A percentile compares a stretch with the other conserved stretches of the same genome.
These are phyloP conservation scores for Elysia chlorotica DNA, from an alignment of 1,140 invertebrate species.

Conservation along the genomic window DNA sequence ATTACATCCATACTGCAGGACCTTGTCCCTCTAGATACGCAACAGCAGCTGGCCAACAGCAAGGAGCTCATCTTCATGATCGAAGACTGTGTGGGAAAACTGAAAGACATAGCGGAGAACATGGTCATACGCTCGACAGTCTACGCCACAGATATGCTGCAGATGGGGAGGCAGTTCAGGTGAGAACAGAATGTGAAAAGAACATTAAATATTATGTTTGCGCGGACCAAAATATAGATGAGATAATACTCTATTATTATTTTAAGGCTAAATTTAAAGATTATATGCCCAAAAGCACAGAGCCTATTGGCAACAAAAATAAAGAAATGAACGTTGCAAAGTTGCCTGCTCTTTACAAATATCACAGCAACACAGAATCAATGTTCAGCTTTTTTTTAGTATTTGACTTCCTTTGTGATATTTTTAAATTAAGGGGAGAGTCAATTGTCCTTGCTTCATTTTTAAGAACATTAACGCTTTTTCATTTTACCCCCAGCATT, in stretches of 20 bases:
- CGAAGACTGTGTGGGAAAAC: constrained; percentile 65
- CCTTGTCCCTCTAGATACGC: constrained; percentile 70
- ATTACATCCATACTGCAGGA: constrained; percentile 62
- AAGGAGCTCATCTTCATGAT: constrained; percentile 69
- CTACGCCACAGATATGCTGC: constrained; percentile 68
- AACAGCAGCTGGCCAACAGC: constrained; percentile 69
- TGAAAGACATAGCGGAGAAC: constrained; percentile 70
- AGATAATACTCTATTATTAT: too few species aligned
- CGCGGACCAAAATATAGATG: too few species aligned
- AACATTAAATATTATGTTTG: too few species aligned
- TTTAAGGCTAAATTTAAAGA: too few species aligned
- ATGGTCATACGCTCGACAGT: constrained; percentile 66
- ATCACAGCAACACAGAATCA: too few species aligned
- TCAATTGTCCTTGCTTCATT: background rate
- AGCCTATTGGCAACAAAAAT: too few species aligned
- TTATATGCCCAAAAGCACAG: too few species aligned
- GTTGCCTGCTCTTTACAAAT: too few species aligned
- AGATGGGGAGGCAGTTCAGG: constrained; percentile 57
- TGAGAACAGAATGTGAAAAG: too few species aligned
- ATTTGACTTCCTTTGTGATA: too few species aligned
- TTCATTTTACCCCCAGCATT: constrained; percentile 35
- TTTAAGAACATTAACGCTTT: background rate
- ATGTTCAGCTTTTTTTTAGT: too few species aligned
- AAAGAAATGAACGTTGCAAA: too few species aligned
- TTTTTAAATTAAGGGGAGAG: background rate